Conservation (phyloP, 1,140 invertebrate genomes). For the Penaeus chinensis region DNA sequence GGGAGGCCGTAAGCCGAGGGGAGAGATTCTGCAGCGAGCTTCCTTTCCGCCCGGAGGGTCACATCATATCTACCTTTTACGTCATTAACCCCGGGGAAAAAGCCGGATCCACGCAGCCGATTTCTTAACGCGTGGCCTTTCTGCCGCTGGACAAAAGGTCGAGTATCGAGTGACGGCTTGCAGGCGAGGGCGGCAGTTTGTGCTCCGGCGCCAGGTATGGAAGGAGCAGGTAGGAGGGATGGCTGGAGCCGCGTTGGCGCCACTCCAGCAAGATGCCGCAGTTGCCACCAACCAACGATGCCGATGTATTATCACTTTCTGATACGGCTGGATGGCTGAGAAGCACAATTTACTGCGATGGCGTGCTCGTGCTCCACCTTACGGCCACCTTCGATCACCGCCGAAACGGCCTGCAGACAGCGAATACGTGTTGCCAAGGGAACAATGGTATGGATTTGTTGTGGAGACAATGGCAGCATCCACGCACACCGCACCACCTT, state of each 20-base stretch:
- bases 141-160: background rate
- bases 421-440: too few relatives aligned
- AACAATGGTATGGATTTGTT: too few relatives aligned
- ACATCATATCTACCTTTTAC: conserved; percentile 55
- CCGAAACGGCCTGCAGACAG: too few relatives aligned
- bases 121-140: background rate
- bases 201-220: conserved; percentile 48
- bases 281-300: conserved; percentile 27
- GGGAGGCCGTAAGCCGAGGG: too few relatives aligned
- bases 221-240: conserved; percentile 10
- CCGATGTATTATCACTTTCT: too few relatives aligned
- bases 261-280: conserved; percentile 11
- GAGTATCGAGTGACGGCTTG: background rate
- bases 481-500: too few relatives aligned
- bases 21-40: conserved; percentile 8
- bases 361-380: too few relatives aligned
- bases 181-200: background rate
- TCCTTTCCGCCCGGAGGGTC: conserved; percentile 41
- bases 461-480: too few relatives aligned
- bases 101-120: background rate
- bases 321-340: too few relatives aligned
- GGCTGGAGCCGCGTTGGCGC: conserved; percentile 25
- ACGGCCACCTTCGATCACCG: too few relatives aligned
- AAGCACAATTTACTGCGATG: too few relatives aligned
- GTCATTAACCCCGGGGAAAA: conserved; percentile 42